Percentiles rank a stretch among this genome's conserved stretches.
These are phyloP conservation scores for Rugalucina vietnamica DNA, from an alignment of 2,888 invertebrate genomes.

Conservation along the genomic window DNA sequence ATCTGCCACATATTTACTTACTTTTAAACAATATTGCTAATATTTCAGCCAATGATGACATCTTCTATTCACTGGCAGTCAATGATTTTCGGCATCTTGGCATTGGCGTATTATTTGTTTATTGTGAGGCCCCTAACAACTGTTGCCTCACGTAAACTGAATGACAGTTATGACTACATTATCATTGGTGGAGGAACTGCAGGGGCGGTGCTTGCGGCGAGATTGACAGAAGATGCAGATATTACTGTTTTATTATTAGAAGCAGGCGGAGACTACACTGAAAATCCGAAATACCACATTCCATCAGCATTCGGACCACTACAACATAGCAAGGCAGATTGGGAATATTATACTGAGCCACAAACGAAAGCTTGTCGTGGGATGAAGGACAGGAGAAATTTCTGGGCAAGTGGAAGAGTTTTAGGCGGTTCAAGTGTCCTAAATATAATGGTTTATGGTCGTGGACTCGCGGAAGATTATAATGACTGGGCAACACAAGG, in stretches of 20 bases:
- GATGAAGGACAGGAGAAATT: not conserved
- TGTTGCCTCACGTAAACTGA: no score
- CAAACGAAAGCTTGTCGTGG: not conserved
- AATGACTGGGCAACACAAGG: conserved; percentile 6
- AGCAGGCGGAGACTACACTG: conserved; percentile 15
- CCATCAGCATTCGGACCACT: not conserved
- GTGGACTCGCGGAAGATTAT: not conserved
- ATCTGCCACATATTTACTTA: no score
- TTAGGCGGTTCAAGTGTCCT: conserved; percentile 16
- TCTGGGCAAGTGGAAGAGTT: conserved; percentile 17
- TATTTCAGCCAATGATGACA: no score
- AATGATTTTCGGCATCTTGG: no score
- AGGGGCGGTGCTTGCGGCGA: conserved; percentile 12
- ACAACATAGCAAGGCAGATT: conserved; percentile 1
- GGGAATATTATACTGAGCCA: conserved; percentile 22
- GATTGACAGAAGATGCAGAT: conserved; percentile 15
- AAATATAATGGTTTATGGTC: not conserved
- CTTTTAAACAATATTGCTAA: no score
- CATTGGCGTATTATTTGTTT: no score
- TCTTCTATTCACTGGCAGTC: no score
- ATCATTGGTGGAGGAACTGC: conserved; percentile 20
- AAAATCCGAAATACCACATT: conserved; percentile 7
- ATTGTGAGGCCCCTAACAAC: no score
- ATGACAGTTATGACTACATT: conserved; percentile 19
- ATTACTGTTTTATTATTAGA: conserved; percentile 4